Percentiles rank a stretch among this genome's conserved stretches.
Evolutionary conservation across 1,140 invertebrate genomes (phyloP).

Genomic region (Dendrolimus punctatus): DNA sequence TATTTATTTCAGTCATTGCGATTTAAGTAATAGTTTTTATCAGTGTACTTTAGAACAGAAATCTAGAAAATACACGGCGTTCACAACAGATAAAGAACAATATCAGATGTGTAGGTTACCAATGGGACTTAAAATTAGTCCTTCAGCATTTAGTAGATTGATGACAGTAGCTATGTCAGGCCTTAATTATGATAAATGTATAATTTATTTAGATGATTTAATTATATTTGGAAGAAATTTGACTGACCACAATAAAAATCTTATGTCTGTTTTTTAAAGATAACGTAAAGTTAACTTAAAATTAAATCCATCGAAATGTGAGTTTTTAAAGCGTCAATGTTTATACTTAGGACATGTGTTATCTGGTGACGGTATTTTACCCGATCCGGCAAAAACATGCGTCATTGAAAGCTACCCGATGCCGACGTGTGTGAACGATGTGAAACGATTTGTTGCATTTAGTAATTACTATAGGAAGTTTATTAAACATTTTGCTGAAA

Average conservation of each 20-base stretch:
- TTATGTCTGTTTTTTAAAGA: neutral
- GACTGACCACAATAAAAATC: neutral
- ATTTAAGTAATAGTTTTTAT: neutral
- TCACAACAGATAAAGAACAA: neutral
- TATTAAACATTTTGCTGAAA: neutral
- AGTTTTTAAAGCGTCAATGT: too few species aligned
- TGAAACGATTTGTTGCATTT: slow-evolving; percentile 4
- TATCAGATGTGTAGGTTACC: neutral
- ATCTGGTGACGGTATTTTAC: neutral
- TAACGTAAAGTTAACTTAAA: neutral
- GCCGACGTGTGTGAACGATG: too few species aligned
- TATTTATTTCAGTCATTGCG: slow-evolving; percentile 1
- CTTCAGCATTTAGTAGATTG: neutral
- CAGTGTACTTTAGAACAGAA: neutral
- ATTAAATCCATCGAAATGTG: neutral
- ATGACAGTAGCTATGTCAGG: slow-evolving; percentile 3
- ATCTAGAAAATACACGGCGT: neutral
- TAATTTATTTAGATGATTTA: slow-evolving; percentile 5
- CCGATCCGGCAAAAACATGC: neutral
- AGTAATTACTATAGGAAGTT: slow-evolving; percentile 4
- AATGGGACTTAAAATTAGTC: neutral
- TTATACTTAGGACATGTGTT: slow-evolving; percentile 1
- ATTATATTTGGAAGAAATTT: slow-evolving; percentile 2
- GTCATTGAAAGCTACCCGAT: too few species aligned
- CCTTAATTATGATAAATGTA: neutral